phyloP scores from a whole-genome alignment of 2,888 invertebrate species.

The Laothoe populi region DNA sequence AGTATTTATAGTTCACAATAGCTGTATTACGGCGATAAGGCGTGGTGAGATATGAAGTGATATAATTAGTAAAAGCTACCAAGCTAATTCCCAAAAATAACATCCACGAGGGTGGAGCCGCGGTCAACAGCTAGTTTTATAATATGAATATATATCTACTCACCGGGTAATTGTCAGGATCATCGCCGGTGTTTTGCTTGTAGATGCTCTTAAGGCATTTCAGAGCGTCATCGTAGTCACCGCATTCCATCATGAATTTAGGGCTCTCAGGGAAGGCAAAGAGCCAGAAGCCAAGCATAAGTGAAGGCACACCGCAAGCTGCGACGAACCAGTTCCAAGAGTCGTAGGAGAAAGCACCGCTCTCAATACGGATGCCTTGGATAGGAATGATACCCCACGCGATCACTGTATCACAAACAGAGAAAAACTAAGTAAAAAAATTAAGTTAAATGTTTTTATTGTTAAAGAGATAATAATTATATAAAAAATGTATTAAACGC shows the following conservation, averaged over 20 bases:
- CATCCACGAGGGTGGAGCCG: no score
- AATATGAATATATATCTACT: conserved; percentile 44
- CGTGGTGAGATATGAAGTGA: no score
- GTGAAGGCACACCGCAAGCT: conserved; percentile 89
- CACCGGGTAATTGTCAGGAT: conserved; percentile 89
- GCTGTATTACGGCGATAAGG: no score
- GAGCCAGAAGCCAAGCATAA: conserved; percentile 88
- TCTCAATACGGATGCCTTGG: conserved; percentile 84
- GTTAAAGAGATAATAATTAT: no score
- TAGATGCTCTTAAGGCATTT: conserved; percentile 88
- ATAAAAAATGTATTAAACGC: no score
- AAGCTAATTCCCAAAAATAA: no score
- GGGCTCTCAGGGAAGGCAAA: conserved; percentile 92
- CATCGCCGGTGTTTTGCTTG: conserved; percentile 88
- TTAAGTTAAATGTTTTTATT: no score
- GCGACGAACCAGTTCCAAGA: conserved; percentile 93
- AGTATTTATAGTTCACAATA: no score
- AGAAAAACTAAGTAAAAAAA: conserved; percentile 2
- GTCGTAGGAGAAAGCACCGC: conserved; percentile 87
- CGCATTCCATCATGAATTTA: conserved; percentile 92
- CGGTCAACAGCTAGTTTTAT: no score
- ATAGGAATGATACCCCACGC: conserved; percentile 92
- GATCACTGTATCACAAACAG: conserved; percentile 83
- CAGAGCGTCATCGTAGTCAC: conserved; percentile 90
- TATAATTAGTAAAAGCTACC: no score